Percentiles rank a stretch among this genome's conserved stretches.
These are phyloP conservation scores for Panonychus citri DNA, from an alignment of 1,140 invertebrate species.

Conservation along the genomic window DNA sequence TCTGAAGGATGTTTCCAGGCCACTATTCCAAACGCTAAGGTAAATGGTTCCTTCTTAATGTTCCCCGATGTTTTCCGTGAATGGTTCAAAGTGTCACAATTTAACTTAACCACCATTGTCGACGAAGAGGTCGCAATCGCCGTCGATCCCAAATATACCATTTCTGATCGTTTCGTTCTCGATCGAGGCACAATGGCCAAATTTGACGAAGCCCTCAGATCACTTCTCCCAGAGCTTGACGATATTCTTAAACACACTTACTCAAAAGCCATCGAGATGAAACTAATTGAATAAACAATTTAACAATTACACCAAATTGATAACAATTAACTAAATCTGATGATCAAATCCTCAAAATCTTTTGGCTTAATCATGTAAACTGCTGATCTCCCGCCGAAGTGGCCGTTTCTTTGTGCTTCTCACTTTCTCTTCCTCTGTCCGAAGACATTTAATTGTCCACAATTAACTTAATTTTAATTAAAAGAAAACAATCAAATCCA, in stretches of 20 bases:
- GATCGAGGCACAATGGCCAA: background rate
- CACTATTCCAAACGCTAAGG: background rate
- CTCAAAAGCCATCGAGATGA: slow-evolving; percentile 2
- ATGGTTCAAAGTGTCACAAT: slow-evolving; percentile 1
- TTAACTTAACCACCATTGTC: background rate
- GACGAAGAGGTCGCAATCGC: background rate
- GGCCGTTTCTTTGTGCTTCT: too few species aligned
- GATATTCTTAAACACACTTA: background rate
- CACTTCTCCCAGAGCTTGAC: background rate
- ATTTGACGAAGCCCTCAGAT: background rate
- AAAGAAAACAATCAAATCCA: too few species aligned
- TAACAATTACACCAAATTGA: too few species aligned
- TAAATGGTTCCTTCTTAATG: slow-evolving; percentile 1
- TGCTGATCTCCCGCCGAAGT: too few species aligned
- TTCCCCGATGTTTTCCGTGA: slow-evolving; percentile 1
- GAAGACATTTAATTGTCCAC: too few species aligned
- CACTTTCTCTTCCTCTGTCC: too few species aligned
- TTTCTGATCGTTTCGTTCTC: background rate
- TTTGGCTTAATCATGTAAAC: too few species aligned
- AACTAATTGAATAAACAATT: background rate
- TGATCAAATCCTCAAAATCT: too few species aligned
- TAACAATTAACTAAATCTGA: too few species aligned
- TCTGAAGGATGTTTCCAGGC: background rate
- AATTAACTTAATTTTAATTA: too few species aligned
- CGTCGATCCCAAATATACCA: background rate